Evolutionary conservation across 92 coral and sea anemone species (phyloP).

Genomic region (Diadumene lineata): DNA sequence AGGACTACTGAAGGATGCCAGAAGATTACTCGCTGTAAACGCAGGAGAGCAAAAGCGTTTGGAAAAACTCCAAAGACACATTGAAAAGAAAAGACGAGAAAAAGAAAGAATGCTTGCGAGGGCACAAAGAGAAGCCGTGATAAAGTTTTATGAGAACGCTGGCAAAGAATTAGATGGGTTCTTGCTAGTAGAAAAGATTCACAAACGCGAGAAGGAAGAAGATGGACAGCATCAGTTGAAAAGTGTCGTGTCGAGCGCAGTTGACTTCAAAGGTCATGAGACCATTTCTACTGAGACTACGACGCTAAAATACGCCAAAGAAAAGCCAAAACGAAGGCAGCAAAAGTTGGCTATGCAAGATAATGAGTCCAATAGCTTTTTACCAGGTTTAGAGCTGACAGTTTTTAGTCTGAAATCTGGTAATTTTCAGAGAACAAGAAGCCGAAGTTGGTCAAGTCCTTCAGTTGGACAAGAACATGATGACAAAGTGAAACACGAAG

Average conservation of each 20-base stretch:
- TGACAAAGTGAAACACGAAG: slow-evolving; percentile 1
- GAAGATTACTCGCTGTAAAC: slow-evolving; percentile 41
- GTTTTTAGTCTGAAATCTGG: slow-evolving; percentile 1
- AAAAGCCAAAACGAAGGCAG: slow-evolving; percentile 5
- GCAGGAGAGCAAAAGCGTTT: slow-evolving; percentile 42
- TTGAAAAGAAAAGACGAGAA: slow-evolving; percentile 33
- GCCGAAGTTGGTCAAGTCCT: slow-evolving; percentile 30
- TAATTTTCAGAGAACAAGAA: slow-evolving; percentile 25
- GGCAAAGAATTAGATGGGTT: slow-evolving; percentile 21
- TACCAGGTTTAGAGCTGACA: slow-evolving; percentile 23
- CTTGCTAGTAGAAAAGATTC: slow-evolving; percentile 16
- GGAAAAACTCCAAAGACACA: slow-evolving; percentile 39
- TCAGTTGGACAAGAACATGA: neutral
- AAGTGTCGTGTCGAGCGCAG: slow-evolving; percentile 21
- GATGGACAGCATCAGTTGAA: slow-evolving; percentile 7
- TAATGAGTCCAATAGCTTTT: slow-evolving; percentile 10
- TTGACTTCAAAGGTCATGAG: slow-evolving; percentile 16
- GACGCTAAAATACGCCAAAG: neutral
- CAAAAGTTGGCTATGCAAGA: slow-evolving; percentile 22
- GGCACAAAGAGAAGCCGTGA: slow-evolving; percentile 33
- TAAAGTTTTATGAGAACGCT: slow-evolving; percentile 32
- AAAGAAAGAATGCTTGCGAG: slow-evolving; percentile 31
- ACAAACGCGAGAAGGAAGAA: too few species aligned
- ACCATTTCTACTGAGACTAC: neutral
- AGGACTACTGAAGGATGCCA: slow-evolving; percentile 38